Evolutionary conservation across 2,113 vertebrate species (phyloP).

Genomic region (Nyctereutes procyonoides): DNA sequence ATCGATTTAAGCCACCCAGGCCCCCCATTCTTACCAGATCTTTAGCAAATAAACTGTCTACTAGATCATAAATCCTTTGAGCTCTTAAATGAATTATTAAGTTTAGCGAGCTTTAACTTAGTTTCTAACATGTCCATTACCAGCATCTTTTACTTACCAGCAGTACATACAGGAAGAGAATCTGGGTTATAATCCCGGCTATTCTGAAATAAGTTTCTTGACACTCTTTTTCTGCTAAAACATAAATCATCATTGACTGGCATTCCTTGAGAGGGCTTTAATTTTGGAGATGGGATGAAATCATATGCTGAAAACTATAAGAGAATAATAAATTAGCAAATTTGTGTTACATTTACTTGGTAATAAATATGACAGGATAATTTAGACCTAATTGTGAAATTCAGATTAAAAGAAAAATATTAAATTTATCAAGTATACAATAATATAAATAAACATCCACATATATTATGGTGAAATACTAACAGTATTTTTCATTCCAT

Average conservation of each 20-base stretch:
- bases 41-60: slow-evolving; percentile 51
- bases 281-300: slow-evolving; percentile 81
- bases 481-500: slow-evolving; percentile 14
- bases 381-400: slow-evolving; percentile 33
- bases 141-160: slow-evolving; percentile 82
- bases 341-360: background rate
- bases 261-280: slow-evolving; percentile 72
- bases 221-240: slow-evolving; percentile 80
- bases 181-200: slow-evolving; percentile 75
- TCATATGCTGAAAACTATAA: slow-evolving; percentile 82
- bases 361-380: slow-evolving; percentile 41
- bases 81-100: background rate
- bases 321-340: slow-evolving; percentile 61
- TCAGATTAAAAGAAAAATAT: slow-evolving; percentile 25
- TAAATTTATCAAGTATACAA: slow-evolving; percentile 15
- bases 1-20: background rate
- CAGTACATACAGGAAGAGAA: slow-evolving; percentile 56
- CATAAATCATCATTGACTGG: slow-evolving; percentile 80
- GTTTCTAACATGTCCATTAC: background rate
- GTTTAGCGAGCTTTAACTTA: slow-evolving; percentile 40
- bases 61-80: background rate
- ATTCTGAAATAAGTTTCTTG: slow-evolving; percentile 77
- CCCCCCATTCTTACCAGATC: background rate
- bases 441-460: slow-evolving; percentile 41
- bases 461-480: background rate